These are phyloP conservation scores for Protula sp. DNA, from an alignment of 2,888 invertebrate species.

Conservation along the genomic window DNA sequence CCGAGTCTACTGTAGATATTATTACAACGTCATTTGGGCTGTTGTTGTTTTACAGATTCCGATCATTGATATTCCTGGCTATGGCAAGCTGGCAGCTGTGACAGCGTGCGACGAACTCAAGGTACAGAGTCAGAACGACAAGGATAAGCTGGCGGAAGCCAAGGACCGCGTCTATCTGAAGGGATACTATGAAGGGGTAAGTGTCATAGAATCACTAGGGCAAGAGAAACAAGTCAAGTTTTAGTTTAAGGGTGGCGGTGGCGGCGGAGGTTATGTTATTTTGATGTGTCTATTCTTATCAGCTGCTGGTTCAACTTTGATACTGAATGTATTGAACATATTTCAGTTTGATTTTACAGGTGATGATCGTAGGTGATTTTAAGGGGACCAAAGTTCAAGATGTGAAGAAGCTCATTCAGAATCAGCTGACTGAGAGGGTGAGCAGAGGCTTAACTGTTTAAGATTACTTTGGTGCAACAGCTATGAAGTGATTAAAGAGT, in stretches of 20 bases:
- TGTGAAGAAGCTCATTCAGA: constrained; percentile 84
- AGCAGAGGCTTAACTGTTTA: too few relatives aligned
- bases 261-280: too few relatives aligned
- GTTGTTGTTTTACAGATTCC: constrained; percentile 64
- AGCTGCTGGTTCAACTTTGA: too few relatives aligned
- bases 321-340: too few relatives aligned
- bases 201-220: constrained; percentile 23
- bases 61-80: constrained; percentile 86
- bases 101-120: constrained; percentile 80
- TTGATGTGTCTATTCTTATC: too few relatives aligned
- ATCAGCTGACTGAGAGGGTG: constrained; percentile 68
- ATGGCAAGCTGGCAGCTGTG: constrained; percentile 80
- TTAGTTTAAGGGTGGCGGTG: too few relatives aligned
- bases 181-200: constrained; percentile 75
- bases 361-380: constrained; percentile 77
- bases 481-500: too few relatives aligned
- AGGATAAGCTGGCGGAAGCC: constrained; percentile 85
- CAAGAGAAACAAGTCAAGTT: too few relatives aligned
- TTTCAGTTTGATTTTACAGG: constrained; percentile 47
- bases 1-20: too few relatives aligned
- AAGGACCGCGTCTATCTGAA: constrained; percentile 94
- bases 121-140: constrained; percentile 96
- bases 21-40: too few relatives aligned
- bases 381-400: constrained; percentile 91
- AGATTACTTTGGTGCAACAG: too few relatives aligned